A percentile compares a stretch with the other conserved stretches of the same genome.
Evolutionary conservation across 1,140 invertebrate species (phyloP).

Genomic region (Heliothis virescens): DNA sequence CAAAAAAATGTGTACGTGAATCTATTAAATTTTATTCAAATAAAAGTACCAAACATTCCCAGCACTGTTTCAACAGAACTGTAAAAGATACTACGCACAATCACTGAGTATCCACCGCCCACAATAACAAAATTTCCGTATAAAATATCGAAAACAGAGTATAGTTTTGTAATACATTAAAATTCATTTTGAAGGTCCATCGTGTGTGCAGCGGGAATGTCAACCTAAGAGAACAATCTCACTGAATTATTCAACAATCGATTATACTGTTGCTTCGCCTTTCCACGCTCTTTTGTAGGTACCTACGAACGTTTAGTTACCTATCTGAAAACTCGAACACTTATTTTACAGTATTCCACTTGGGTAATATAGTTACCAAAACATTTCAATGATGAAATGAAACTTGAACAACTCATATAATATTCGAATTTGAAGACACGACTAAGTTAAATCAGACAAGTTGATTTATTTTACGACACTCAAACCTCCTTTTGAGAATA

Average conservation of each 20-base stretch:
- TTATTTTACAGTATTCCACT: not conserved
- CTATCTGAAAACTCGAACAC: not conserved
- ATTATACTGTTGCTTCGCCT: constrained; percentile 60
- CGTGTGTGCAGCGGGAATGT: constrained; percentile 64
- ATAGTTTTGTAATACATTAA: constrained; percentile 57
- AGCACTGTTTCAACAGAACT: too few relatives aligned
- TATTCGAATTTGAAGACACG: not conserved
- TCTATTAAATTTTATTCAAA: not conserved
- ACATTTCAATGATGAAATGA: too few relatives aligned
- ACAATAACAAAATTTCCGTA: constrained; percentile 25
- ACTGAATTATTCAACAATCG: constrained; percentile 75
- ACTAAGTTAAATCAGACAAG: constrained; percentile 8
- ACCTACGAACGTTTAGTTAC: constrained; percentile 20
- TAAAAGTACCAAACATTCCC: not conserved
- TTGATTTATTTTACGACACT: constrained; percentile 23
- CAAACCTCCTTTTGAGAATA: constrained; percentile 13
- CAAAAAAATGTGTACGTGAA: too few relatives aligned
- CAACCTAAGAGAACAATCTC: constrained; percentile 60
- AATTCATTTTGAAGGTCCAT: constrained; percentile 67
- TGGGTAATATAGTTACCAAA: too few relatives aligned
- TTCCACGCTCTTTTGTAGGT: constrained; percentile 62
- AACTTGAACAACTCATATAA: too few relatives aligned
- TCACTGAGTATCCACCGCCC: not conserved
- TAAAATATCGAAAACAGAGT: constrained; percentile 37
- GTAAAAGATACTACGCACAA: not conserved